Evolutionary conservation across 2,888 invertebrate genomes (phyloP).

Genomic region (Elysia crispata): DNA sequence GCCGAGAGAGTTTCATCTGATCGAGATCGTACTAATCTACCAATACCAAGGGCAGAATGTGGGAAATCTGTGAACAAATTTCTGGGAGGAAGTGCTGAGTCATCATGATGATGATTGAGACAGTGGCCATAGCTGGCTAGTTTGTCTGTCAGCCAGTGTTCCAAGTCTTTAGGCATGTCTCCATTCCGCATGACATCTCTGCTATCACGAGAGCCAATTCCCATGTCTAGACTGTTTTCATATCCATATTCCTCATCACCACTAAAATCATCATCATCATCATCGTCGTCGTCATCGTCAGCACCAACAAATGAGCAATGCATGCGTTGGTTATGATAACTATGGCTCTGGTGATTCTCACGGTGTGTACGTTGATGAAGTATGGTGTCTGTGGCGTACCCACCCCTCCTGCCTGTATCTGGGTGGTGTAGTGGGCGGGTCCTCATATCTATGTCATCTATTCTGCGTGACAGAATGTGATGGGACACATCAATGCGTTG

Average conservation of each 20-base stretch:
- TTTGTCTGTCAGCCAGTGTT: constrained; percentile 71
- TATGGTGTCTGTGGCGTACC: constrained; percentile 65
- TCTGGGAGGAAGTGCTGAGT: constrained; percentile 66
- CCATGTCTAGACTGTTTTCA: constrained; percentile 80
- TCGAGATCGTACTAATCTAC: constrained; percentile 70
- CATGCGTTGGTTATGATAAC: no score
- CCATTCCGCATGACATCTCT: constrained; percentile 75
- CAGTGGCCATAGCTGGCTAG: constrained; percentile 69
- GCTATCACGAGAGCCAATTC: constrained; percentile 82
- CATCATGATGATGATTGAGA: constrained; percentile 72
- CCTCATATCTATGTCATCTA: constrained; percentile 86
- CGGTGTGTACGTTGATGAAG: constrained; percentile 83
- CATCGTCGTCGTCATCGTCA: no score
- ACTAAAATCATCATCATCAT: no score
- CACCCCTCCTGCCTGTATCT: constrained; percentile 58
- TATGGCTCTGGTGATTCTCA: constrained; percentile 80
- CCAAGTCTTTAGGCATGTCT: constrained; percentile 59
- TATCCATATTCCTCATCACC: no score
- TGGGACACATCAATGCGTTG: constrained; percentile 88
- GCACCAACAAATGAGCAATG: no score
- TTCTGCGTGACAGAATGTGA: constrained; percentile 83
- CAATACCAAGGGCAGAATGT: constrained; percentile 54
- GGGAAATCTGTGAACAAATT: constrained; percentile 67
- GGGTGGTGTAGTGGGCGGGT: constrained; percentile 51
- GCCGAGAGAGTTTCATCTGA: constrained; percentile 76